Evolutionary conservation across 2,113 vertebrate genomes (phyloP), one percentile per base, ranked within the genome.

Genomic region (Pavo muticus): DNA sequence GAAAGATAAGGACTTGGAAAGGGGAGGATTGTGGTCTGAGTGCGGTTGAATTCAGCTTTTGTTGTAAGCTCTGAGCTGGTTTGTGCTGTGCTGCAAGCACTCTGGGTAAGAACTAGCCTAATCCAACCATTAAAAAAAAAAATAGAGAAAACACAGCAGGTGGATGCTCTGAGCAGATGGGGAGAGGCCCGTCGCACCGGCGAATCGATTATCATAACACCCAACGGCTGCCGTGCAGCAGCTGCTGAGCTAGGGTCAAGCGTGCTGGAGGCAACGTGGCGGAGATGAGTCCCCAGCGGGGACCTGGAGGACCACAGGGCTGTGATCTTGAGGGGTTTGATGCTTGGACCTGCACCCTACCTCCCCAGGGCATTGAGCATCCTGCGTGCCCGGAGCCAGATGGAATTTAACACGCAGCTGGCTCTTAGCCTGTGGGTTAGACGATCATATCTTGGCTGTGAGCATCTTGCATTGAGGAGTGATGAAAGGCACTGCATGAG

Each of bases 161-260:
- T 97, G 96, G 95, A 93, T 94, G 47, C 84, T 92, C 24, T 68
- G 93, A 96, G 85, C 91, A 95, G 96, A 96, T 95, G 96, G 95
- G 85, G 61, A 92, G 59, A 88, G 88, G 82, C 74, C 79, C 44
- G 67, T 84, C 2, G 73, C 78, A 70, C 88, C 0, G 1, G 80
- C 39, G 47, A 64, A 63, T 68, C 50, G 45, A 96, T 97, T 96
- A 96, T 81, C 96, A 95, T 97, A 95, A 97, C 90, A 91, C 85
- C 82, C 91, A 95, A 91, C 83, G 90, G 93, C 94, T 88, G 84
- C 88, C 5, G 1, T 1, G 3, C 1, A 0, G 94, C 96, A 96
- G 96, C 96, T 97, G 96, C 93, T 27, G 82, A 57, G 50, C 59
- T 5, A 5, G 42, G 84, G 87, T 61, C 3, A 9, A 25, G 59